Evolutionary conservation across 2,113 vertebrate species (phyloP).

Genomic region (Pholis gunnellus): DNA sequence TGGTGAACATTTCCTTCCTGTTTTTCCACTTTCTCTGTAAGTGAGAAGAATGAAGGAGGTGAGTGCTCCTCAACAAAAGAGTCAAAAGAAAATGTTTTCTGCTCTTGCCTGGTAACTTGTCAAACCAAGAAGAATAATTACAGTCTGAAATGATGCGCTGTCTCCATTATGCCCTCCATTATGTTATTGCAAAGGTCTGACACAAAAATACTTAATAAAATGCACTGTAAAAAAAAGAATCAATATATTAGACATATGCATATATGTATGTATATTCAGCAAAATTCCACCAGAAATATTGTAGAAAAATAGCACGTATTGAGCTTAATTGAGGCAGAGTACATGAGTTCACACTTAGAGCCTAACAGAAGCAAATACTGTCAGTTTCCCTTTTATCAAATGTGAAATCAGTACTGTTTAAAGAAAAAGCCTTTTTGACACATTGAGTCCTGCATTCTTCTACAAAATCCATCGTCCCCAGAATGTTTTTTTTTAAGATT

Average conservation of each 20-base stretch:
- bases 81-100: constrained; percentile 15
- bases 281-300: neutral
- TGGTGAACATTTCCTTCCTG: neutral
- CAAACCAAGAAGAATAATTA: neutral
- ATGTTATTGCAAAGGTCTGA: neutral
- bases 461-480: neutral
- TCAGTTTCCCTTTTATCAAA: constrained; percentile 2
- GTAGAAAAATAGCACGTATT: neutral
- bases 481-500: constrained; percentile 11
- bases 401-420: constrained; percentile 10
- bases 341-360: neutral
- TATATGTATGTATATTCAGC: neutral
- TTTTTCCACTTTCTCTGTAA: neutral
- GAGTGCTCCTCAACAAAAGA: neutral
- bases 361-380: neutral
- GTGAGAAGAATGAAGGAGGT: neutral
- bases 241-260: neutral
- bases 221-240: no score
- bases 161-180: constrained; percentile 3
- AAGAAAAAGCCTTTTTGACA: neutral
- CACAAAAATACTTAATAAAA: neutral
- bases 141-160: neutral
- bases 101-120: neutral
- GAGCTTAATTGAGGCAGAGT: neutral
- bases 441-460: neutral